Conservation (phyloP, 2,888 invertebrate genomes). For the Melieria crassipennis region DNA sequence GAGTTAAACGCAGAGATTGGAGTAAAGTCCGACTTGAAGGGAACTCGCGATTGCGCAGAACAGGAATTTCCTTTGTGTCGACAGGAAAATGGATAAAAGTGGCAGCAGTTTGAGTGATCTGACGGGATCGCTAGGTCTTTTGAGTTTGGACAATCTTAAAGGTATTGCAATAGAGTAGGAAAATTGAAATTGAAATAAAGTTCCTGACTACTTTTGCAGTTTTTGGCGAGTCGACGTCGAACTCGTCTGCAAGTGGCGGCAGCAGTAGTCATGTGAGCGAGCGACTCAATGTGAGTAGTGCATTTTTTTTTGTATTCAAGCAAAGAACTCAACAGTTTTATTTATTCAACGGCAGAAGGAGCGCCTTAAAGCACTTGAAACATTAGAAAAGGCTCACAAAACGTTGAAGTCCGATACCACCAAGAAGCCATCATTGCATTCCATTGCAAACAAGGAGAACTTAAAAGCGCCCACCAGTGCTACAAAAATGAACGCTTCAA, state of each 20-base stretch:
- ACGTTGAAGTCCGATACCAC: slow-evolving; percentile 40
- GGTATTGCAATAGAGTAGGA: slow-evolving; percentile 42
- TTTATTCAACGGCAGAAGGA: slow-evolving; percentile 44
- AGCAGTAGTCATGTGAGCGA: slow-evolving; percentile 42
- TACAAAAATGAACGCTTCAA: not conserved
- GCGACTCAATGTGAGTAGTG: slow-evolving; percentile 49
- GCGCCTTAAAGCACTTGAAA: slow-evolving; percentile 54
- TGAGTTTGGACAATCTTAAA: slow-evolving; percentile 55
- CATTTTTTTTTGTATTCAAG: not conserved
- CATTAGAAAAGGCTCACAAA: slow-evolving; percentile 49
- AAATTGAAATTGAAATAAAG: not conserved
- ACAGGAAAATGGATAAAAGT: slow-evolving; percentile 12
- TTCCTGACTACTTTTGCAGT: slow-evolving; percentile 44
- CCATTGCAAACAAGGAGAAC: slow-evolving; percentile 36
- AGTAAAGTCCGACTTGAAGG: not conserved
- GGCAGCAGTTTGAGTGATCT: not conserved
- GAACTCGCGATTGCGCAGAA: not conserved
- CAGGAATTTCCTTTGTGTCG: not conserved
- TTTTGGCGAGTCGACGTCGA: slow-evolving; percentile 54
- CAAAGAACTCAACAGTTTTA: slow-evolving; percentile 20
- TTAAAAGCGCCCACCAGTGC: slow-evolving; percentile 6
- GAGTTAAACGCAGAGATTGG: not conserved
- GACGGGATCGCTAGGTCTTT: slow-evolving; percentile 49
- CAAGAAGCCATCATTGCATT: slow-evolving; percentile 13
- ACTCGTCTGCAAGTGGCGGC: slow-evolving; percentile 42